Evolutionary conservation across 1,140 invertebrate species (phyloP), one percentile per base, ranked within the genome.

Genomic region (Phocides pigmalion): DNA sequence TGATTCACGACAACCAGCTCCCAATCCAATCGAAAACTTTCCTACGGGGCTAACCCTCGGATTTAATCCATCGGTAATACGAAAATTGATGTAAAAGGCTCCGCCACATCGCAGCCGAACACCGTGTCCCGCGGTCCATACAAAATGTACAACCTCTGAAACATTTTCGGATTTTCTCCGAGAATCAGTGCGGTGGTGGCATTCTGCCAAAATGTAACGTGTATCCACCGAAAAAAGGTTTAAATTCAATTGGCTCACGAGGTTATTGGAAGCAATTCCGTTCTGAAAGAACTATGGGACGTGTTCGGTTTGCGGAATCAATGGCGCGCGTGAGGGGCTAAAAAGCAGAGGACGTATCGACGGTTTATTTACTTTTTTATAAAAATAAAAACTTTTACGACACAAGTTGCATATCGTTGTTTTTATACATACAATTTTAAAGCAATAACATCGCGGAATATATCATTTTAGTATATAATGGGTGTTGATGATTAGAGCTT

Each of bases 1-100:
- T 90, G 83, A 86, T 84, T 90, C 84, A 86, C 80, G 76, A 78
- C 72, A 68, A 67, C 53, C 62, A 51, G 63, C 66, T 73, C 66
- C 74, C 75, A 78, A 82, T 85, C 81, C 80, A 87, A 87, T 82
- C 77, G 79, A 59, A 82, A 87, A 84, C 65, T 86, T 89, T 83
- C 67, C 71, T 74, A 54, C 58, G 15, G 75, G 79, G 70, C 76
- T 78, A 81, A 86, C 81, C 85, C 79, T 81, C 81, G 77, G 78
- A 85, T 88, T 87, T 89, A 89, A 90, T 90, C 86, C 86, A 86
- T 90, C 74, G 83, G 82, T 90, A 90, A 90, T 90, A 84, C 84
- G 85, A 89, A 89, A 90, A 90, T 90, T 90, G 86, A 90, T 87
- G 86, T 89, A 88, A 87, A 84, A 82, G 77, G 79, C 73, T 84